Base-by-base conservation (phyloP, 2,888 invertebrate genomes). In the Drosophila kambysellisi region DNA sequence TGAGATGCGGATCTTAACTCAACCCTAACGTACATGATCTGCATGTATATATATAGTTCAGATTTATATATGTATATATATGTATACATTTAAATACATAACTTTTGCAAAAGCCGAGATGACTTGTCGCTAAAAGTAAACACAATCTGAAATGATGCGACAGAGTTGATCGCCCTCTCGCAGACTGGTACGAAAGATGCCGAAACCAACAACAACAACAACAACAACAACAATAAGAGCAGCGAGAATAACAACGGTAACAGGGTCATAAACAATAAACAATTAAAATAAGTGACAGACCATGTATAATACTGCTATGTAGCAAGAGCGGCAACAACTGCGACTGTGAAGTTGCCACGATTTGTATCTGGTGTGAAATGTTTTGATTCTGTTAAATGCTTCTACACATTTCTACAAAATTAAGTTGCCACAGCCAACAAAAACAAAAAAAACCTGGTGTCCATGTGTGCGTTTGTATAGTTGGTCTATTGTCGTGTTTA, bases 81-180 rank as follows among this genome's bases (percentile, higher is more conserved):
- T 25, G 25, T 25, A 25, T 48, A 35, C 9, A 62, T 56, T 76
- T 52, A 50, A 60, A 54, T 61, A 58, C 35, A 50, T 53, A 37
- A 37, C 54, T 65, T 67, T 65, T 67, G 41, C n/a, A 67, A 76
- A 59, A 69, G 62, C 73, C 68, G 39, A 43, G 69, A 70, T 76
- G 68, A 76, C 70, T 76, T 87, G 60, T 69, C 71, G 68, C 67
- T 59, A 65, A 73, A 76, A 73, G 70, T 77, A 72, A 82, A 77
- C 82, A 67, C 56, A 82, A 73, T 69, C 70, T 56, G 35, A 68
- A 53, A 67, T 72, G 51, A 37, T 48, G 69, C 48, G 25, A 35
- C 82, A 80, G 77, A 90, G 91, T 91, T 89, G 85, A 90, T 84
- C 90, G 89, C 89, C 91, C 91, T 89, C 83, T 72, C 79, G 73